phyloP scores from a whole-genome alignment of 23 tunicate species.

The Trididemnum miniatum region DNA sequence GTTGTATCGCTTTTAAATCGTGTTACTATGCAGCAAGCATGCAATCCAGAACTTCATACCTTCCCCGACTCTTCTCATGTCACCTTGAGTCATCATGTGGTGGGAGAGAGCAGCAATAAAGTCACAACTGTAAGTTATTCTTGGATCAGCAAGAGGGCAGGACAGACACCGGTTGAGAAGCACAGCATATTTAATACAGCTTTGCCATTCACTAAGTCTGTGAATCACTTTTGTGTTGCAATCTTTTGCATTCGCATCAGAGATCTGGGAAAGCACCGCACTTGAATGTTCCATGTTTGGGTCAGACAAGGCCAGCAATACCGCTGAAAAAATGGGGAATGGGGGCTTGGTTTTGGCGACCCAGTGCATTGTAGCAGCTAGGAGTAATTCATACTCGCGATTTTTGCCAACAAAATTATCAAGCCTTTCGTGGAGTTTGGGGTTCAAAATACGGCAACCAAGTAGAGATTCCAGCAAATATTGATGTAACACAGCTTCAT shows the following conservation, averaged over 20 bases:
- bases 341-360: slow-evolving; percentile 22
- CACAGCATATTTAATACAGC: slow-evolving; percentile 17
- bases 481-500: neutral
- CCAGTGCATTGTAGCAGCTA: slow-evolving; percentile 1
- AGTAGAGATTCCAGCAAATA: slow-evolving; percentile 23
- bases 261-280: neutral
- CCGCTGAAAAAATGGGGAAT: neutral
- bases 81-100: too few relatives aligned
- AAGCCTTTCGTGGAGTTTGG: neutral
- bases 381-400: neutral
- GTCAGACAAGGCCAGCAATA: neutral
- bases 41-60: too few relatives aligned
- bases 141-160: neutral
- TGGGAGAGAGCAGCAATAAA: neutral
- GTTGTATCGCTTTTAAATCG: too few relatives aligned
- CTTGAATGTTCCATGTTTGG: neutral
- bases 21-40: too few relatives aligned
- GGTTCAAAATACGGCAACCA: neutral
- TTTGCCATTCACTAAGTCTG: slow-evolving; percentile 25
- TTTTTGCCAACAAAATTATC: neutral
- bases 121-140: neutral
- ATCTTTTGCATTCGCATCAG: neutral
- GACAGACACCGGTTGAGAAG: slow-evolving; percentile 3
- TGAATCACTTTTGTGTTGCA: neutral
- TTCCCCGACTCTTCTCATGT: too few relatives aligned